Evolutionary conservation across 2,888 invertebrate species (phyloP).

Genomic region (Xylophagus ater): DNA sequence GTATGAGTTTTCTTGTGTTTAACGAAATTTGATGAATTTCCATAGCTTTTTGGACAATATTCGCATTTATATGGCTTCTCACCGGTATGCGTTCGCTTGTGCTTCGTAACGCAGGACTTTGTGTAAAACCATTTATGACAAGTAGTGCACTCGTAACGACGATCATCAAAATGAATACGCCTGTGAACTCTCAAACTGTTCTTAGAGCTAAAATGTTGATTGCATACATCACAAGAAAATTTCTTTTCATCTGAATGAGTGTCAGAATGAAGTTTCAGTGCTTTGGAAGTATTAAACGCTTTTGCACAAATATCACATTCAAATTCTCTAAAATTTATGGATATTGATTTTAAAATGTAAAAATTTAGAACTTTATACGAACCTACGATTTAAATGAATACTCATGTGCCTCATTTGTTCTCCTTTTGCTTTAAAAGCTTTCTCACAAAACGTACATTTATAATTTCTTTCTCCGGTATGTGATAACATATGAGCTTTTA

Average conservation of each 20-base stretch:
- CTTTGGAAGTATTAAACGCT: conserved; percentile 10
- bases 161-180: no score
- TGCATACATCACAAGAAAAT: conserved; percentile 12
- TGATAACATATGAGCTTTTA: conserved; percentile 11
- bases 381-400: no score
- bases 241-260: conserved; percentile 12
- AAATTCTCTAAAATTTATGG: no score
- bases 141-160: no score
- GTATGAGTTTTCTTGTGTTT: conserved; percentile 11
- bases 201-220: conserved; percentile 9
- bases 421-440: no score
- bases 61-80: conserved; percentile 12
- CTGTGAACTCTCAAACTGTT: conserved; percentile 10
- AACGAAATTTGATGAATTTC: conserved; percentile 7
- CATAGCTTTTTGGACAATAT: conserved; percentile 6
- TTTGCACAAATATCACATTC: conserved; percentile 11
- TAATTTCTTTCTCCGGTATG: conserved; percentile 15
- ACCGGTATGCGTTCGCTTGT: conserved; percentile 12
- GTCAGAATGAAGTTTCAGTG: conserved; percentile 11
- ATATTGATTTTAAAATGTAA: no score
- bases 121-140: no score
- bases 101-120: no score
- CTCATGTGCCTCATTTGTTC: no score
- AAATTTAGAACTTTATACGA: no score
- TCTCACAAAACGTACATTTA: conserved; percentile 11